Evolutionary conservation across 2,888 invertebrate species (phyloP).

Genomic region (Ptychoptera albimana): DNA sequence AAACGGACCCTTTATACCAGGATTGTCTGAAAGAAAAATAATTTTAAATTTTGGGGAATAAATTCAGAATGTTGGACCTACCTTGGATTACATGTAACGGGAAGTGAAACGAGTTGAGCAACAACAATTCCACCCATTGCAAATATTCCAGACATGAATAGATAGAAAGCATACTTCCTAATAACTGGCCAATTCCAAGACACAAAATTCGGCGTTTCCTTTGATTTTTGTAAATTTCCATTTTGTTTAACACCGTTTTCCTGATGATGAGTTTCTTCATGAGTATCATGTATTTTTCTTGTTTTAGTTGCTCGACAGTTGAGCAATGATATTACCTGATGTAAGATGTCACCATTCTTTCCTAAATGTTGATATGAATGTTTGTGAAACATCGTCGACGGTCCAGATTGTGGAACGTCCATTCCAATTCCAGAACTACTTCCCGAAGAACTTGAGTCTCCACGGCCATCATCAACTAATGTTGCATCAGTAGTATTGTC

Average conservation of each 20-base stretch:
- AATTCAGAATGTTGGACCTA: slow-evolving; percentile 12
- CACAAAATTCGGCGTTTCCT: slow-evolving; percentile 42
- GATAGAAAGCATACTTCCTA: slow-evolving; percentile 53
- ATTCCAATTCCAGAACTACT: slow-evolving; percentile 27
- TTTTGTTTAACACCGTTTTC: slow-evolving; percentile 37
- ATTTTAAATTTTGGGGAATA: background rate
- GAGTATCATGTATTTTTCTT: background rate
- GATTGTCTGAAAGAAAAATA: slow-evolving; percentile 32
- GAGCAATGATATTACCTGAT: slow-evolving; percentile 16
- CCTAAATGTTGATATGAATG: slow-evolving; percentile 26
- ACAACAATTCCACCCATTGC: slow-evolving; percentile 59
- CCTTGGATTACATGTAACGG: slow-evolving; percentile 48
- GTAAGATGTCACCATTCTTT: slow-evolving; percentile 18
- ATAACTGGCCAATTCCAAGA: slow-evolving; percentile 76
- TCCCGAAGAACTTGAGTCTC: slow-evolving; percentile 24
- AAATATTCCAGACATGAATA: slow-evolving; percentile 52
- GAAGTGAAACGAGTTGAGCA: slow-evolving; percentile 54
- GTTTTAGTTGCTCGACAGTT: background rate
- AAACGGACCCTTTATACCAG: slow-evolving; percentile 70
- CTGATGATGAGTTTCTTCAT: slow-evolving; percentile 24
- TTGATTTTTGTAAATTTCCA: slow-evolving; percentile 29
- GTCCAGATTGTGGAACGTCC: slow-evolving; percentile 19
- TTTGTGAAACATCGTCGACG: slow-evolving; percentile 21
- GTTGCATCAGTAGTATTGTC: slow-evolving; percentile 24
- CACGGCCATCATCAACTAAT: slow-evolving; percentile 18